Conservation (phyloP, 2,797 vertebrate species). For the Champsocephalus gunnari region DNA sequence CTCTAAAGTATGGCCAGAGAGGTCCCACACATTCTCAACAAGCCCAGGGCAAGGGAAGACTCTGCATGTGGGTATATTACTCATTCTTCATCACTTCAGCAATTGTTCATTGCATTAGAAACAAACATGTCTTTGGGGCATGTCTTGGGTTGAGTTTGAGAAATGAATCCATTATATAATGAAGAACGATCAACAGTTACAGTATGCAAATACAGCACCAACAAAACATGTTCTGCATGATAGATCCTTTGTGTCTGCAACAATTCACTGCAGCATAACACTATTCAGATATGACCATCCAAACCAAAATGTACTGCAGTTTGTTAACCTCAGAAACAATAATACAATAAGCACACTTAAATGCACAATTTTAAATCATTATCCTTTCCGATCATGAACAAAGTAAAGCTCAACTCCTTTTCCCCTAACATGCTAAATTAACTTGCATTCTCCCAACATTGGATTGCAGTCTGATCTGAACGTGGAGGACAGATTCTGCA, state of each 20-base stretch:
- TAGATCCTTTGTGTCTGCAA: conserved; percentile 22
- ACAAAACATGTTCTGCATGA: conserved; percentile 50
- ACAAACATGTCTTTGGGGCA: conserved; percentile 68
- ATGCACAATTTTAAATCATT: conserved; percentile 29
- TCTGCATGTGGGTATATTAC: conserved; percentile 61
- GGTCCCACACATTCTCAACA: conserved; percentile 50
- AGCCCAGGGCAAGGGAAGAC: conserved; percentile 53
- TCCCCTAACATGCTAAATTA: conserved; percentile 19
- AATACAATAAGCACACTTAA: conserved; percentile 3
- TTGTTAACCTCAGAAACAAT: conserved; percentile 20
- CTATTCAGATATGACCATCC: not conserved
- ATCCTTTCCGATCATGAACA: conserved; percentile 19
- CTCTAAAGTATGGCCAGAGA: conserved; percentile 45
- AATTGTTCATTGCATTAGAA: conserved; percentile 64
- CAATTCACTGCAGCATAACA: not conserved
- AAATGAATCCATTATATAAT: conserved; percentile 67
- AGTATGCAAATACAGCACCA: conserved; percentile 59
- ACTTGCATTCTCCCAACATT: conserved; percentile 38
- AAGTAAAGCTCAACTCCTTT: conserved; percentile 21
- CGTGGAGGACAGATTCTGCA: conserved; percentile 39
- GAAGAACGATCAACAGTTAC: conserved; percentile 57
- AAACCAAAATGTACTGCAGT: not conserved
- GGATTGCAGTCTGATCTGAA: conserved; percentile 45
- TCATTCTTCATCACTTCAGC: conserved; percentile 64
- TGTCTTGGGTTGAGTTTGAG: conserved; percentile 55